Conservation (phyloP, 2,888 invertebrate species). For the Apocheima hispidaria region DNA sequence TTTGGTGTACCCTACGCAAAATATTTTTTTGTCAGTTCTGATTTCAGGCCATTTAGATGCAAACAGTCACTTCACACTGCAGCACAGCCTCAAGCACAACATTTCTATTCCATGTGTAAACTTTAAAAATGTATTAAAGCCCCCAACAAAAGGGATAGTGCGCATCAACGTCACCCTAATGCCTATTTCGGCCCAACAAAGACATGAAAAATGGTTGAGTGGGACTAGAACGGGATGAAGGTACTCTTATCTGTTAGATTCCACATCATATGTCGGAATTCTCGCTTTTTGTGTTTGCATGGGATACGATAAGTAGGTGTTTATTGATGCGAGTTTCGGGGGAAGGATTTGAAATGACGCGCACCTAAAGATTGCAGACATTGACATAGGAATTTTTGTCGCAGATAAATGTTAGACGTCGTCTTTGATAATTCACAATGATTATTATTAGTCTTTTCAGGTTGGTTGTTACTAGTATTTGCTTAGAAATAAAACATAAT, state of each 20-base stretch:
- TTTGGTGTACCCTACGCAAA: neutral
- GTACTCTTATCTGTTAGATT: constrained; percentile 77
- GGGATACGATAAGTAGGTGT: constrained; percentile 44
- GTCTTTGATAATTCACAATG: neutral
- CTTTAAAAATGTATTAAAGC: constrained; percentile 64
- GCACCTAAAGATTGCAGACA: constrained; percentile 4
- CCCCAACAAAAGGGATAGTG: constrained; percentile 64
- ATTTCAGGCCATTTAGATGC: constrained; percentile 5
- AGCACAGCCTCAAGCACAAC: constrained; percentile 10
- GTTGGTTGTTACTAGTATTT: neutral
- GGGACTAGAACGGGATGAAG: constrained; percentile 79
- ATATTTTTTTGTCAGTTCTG: neutral
- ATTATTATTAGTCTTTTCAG: neutral
- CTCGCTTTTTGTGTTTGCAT: constrained; percentile 51
- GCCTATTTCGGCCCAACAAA: constrained; percentile 77
- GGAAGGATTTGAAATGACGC: constrained; percentile 34
- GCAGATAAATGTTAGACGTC: constrained; percentile 8
- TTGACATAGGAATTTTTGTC: constrained; percentile 44
- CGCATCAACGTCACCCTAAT: constrained; percentile 68
- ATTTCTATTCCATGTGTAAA: constrained; percentile 42
- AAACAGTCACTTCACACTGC: constrained; percentile 4
- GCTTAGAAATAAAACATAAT: no score
- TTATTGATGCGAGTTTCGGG: constrained; percentile 40
- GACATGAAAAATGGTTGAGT: constrained; percentile 81
- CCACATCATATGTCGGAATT: constrained; percentile 63